Evolutionary conservation across 2,113 vertebrate genomes (phyloP).

Genomic region (Sterna hirundo): DNA sequence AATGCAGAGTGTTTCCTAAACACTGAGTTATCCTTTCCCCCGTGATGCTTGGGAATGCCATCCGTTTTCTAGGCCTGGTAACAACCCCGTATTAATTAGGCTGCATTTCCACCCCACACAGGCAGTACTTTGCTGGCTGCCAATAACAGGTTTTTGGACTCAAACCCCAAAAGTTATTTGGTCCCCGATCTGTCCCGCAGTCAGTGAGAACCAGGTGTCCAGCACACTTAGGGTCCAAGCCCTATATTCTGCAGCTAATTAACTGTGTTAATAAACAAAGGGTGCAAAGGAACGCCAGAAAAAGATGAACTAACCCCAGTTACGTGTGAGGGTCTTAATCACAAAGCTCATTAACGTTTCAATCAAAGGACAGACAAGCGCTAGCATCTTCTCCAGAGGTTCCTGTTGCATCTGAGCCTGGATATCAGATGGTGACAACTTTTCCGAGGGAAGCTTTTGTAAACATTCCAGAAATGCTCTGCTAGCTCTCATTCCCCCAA

Average conservation of each 20-base stretch:
- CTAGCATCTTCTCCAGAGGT: neutral
- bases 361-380: neutral
- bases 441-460: neutral
- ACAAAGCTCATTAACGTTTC: neutral
- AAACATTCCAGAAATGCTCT: neutral
- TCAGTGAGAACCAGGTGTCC: neutral
- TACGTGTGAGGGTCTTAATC: neutral
- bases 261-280: neutral
- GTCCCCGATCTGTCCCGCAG: neutral
- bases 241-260: neutral
- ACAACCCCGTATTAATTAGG: fast-evolving
- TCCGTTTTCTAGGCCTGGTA: neutral
- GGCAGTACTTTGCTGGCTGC: neutral
- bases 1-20: neutral
- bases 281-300: neutral
- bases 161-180: neutral
- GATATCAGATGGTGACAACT: neutral
- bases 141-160: neutral
- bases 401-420: neutral
- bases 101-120: neutral
- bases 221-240: neutral
- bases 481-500: neutral
- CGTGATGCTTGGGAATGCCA: fast-evolving
- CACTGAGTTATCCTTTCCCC: neutral
- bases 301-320: neutral